Percentiles rank a stretch among this genome's conserved stretches.
phyloP scores from a whole-genome alignment of 2,888 invertebrate species.

The Cecidostiba fungosa region DNA sequence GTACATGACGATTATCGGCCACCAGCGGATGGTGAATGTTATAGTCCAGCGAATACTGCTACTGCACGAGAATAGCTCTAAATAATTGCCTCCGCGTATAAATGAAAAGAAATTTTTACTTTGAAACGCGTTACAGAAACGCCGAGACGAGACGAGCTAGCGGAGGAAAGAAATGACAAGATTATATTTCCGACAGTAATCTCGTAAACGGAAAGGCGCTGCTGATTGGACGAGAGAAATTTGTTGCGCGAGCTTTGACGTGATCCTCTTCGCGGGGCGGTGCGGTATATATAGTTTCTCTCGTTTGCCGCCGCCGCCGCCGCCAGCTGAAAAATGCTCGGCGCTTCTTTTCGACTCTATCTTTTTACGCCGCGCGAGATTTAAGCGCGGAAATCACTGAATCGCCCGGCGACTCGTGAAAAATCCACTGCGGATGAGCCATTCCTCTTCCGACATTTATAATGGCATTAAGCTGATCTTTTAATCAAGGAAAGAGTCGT shows the following conservation, averaged over 20 bases:
- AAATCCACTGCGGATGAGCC: constrained; percentile 52
- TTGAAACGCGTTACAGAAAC: too few relatives aligned
- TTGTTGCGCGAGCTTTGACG: constrained; percentile 39
- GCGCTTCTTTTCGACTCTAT: constrained; percentile 37
- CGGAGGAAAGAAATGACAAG: neutral
- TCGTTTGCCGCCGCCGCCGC: constrained; percentile 21
- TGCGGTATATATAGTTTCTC: too few relatives aligned
- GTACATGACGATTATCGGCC: constrained; percentile 36
- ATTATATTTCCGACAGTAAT: constrained; percentile 10
- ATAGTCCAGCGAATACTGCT: neutral
- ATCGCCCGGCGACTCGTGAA: constrained; percentile 51
- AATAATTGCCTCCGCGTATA: neutral
- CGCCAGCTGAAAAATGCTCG: constrained; percentile 35
- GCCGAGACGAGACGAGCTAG: too few relatives aligned
- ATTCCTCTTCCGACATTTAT: constrained; percentile 38
- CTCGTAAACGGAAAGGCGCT: constrained; percentile 45
- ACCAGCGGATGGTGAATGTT: constrained; percentile 6
- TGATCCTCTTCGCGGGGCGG: constrained; percentile 24
- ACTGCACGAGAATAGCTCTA: neutral
- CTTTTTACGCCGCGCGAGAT: constrained; percentile 48
- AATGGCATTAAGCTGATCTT: constrained; percentile 61
- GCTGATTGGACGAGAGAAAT: constrained; percentile 53
- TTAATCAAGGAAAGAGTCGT: constrained; percentile 57
- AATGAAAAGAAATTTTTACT: too few relatives aligned
- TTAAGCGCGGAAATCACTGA: constrained; percentile 47